Evolutionary conservation across 2,888 invertebrate species (phyloP).

Genomic region (Baccha elongata): DNA sequence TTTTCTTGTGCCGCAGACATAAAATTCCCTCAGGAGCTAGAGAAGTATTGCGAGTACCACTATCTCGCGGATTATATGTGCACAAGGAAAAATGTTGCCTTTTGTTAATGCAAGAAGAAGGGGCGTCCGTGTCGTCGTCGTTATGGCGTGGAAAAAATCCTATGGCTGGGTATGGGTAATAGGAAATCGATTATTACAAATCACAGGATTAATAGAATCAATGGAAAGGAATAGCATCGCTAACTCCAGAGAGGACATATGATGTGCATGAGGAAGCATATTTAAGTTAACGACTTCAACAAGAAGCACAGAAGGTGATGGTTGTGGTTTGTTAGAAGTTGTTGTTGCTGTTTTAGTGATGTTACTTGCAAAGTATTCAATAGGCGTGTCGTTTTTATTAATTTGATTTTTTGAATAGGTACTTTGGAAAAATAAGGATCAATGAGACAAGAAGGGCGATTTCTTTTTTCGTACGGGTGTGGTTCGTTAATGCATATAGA

Average conservation of each 20-base stretch:
- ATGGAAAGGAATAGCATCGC: constrained; percentile 56
- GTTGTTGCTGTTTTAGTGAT: not conserved
- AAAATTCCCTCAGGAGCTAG: constrained; percentile 46
- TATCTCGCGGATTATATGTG: constrained; percentile 62
- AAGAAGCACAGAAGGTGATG: not conserved
- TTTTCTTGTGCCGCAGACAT: constrained; percentile 69
- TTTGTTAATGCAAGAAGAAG: constrained; percentile 38
- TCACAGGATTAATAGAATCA: constrained; percentile 70
- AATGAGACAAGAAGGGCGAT: not conserved
- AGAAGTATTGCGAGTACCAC: constrained; percentile 44
- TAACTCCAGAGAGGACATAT: constrained; percentile 45
- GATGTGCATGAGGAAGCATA: constrained; percentile 62
- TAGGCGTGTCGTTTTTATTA: constrained; percentile 64
- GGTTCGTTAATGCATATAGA: constrained; percentile 21
- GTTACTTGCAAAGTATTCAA: constrained; percentile 43
- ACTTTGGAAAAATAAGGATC: not conserved
- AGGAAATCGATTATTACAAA: constrained; percentile 72
- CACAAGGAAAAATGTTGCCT: constrained; percentile 47
- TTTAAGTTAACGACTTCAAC: constrained; percentile 62
- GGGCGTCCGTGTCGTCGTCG: not conserved
- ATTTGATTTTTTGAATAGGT: constrained; percentile 46
- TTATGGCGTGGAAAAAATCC: not conserved
- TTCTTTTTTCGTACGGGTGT: constrained; percentile 6
- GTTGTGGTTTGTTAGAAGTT: not conserved
- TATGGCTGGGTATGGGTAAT: constrained; percentile 46